phyloP scores from a whole-genome alignment of 2,888 invertebrate genomes.

The Bimastos eiseni region DNA sequence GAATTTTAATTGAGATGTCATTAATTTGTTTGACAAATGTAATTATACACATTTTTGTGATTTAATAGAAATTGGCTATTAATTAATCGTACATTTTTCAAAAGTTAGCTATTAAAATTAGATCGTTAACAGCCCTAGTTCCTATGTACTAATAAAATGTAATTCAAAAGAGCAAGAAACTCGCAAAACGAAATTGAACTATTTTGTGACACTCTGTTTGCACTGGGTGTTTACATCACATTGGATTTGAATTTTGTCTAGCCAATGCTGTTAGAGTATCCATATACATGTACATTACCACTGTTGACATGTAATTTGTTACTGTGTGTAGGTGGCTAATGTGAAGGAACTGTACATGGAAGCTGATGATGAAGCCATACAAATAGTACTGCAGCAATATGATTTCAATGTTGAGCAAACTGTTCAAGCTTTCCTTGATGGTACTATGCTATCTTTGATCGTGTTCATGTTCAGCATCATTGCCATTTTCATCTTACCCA shows the following conservation, averaged over 20 bases:
- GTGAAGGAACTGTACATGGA: not conserved
- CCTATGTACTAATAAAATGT: too few species aligned
- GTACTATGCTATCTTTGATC: not conserved
- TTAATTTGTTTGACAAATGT: too few species aligned
- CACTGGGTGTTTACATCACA: not conserved
- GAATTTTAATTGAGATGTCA: too few species aligned
- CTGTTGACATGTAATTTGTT: not conserved
- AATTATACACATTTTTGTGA: too few species aligned
- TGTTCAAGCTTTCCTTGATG: conserved; percentile 20
- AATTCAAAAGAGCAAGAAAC: too few species aligned
- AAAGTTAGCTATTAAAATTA: too few species aligned
- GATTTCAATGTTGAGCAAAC: conserved; percentile 23
- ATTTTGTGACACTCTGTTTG: too few species aligned
- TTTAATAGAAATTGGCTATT: too few species aligned
- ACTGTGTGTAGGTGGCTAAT: not conserved
- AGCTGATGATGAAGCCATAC: not conserved
- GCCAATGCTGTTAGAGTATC: not conserved
- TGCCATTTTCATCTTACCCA: too few species aligned
- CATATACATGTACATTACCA: not conserved
- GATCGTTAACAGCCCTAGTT: too few species aligned
- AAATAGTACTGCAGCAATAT: conserved; percentile 1
- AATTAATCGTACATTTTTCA: too few species aligned
- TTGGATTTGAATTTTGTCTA: not conserved
- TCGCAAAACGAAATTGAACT: too few species aligned
- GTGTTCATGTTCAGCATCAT: not conserved